Conservation (phyloP, 2,797 vertebrate genomes). For the Meda fulgida region DNA sequence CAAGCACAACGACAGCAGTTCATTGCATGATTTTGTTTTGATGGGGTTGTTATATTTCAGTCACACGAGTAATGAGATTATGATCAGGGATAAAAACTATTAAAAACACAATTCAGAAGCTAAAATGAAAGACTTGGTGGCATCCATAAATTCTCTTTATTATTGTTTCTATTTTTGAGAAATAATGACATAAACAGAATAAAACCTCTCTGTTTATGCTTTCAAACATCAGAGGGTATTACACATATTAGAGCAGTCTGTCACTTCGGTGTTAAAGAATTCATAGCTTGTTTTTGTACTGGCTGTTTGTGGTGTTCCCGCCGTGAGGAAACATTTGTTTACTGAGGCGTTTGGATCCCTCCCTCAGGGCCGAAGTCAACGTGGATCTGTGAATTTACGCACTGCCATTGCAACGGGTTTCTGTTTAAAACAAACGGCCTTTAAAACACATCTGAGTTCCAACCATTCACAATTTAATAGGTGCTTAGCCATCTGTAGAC, state of each 20-base stretch:
- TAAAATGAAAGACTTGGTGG: background rate
- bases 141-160: slow-evolving; percentile 13
- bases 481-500: slow-evolving; percentile 66
- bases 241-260: slow-evolving; percentile 47
- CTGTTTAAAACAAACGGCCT: slow-evolving; percentile 60
- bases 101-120: slow-evolving; percentile 20
- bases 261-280: slow-evolving; percentile 52
- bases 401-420: slow-evolving; percentile 48
- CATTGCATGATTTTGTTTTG: background rate
- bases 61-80: slow-evolving; percentile 6
- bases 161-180: background rate
- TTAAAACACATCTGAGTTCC: slow-evolving; percentile 55
- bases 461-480: slow-evolving; percentile 56
- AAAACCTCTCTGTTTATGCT: slow-evolving; percentile 4
- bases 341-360: slow-evolving; percentile 46
- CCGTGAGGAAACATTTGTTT: slow-evolving; percentile 51
- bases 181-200: slow-evolving; percentile 3
- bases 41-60: slow-evolving; percentile 9
- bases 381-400: slow-evolving; percentile 58
- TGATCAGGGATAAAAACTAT: slow-evolving; percentile 25
- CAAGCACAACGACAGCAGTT: background rate
- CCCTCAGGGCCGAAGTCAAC: slow-evolving; percentile 42
- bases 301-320: slow-evolving; percentile 6
- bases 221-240: slow-evolving; percentile 17
- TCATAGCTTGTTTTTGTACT: slow-evolving; percentile 39